phyloP scores from a whole-genome alignment of 2,797 vertebrate genomes.

The Erethizon dorsatum region DNA sequence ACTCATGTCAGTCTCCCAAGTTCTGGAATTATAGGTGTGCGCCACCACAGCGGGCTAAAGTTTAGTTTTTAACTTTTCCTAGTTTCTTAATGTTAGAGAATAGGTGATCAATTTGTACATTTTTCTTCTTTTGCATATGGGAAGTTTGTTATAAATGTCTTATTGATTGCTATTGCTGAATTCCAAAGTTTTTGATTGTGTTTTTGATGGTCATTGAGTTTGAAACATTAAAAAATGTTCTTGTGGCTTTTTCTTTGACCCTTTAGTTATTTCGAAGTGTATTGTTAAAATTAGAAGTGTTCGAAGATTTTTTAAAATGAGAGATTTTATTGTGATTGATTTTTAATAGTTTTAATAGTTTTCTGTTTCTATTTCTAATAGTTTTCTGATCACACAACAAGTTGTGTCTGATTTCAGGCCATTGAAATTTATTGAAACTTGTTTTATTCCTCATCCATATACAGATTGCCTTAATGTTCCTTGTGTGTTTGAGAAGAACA shows the following conservation, averaged over 20 bases:
- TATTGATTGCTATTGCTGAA: neutral
- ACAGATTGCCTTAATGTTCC: neutral
- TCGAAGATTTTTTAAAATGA: neutral
- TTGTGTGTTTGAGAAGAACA: neutral
- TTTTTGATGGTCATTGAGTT: neutral
- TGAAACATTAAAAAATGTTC: neutral
- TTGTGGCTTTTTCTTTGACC: neutral
- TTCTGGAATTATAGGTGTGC: neutral
- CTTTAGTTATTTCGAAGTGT: neutral
- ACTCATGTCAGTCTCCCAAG: neutral
- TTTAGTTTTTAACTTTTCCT: neutral
- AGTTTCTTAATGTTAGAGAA: neutral
- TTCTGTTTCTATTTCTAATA: neutral
- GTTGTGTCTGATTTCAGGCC: neutral
- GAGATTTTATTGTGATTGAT: neutral
- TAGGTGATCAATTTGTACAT: neutral
- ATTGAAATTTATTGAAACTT: slow-evolving; percentile 30
- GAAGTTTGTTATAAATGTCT: neutral
- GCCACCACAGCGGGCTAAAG: neutral
- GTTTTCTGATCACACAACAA: neutral
- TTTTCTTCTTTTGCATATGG: neutral
- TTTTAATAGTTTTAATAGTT: neutral
- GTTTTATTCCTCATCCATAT: neutral
- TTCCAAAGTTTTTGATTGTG: neutral
- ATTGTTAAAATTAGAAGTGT: neutral